These are phyloP conservation scores for Drosophila borborema DNA, from an alignment of 2,888 invertebrate species.

Conservation along the genomic window DNA sequence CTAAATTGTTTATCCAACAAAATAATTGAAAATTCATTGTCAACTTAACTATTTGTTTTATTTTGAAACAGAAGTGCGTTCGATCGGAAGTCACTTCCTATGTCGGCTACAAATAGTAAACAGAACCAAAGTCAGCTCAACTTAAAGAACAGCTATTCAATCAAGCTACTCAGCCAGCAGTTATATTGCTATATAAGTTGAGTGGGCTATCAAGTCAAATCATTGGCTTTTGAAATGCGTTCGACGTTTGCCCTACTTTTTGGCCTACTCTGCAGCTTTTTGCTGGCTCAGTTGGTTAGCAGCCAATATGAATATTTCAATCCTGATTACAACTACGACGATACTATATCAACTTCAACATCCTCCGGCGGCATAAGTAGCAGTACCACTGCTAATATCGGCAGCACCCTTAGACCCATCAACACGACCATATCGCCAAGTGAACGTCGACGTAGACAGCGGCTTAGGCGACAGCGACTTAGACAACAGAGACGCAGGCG, in stretches of 20 bases:
- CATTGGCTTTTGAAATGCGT: conserved; percentile 16
- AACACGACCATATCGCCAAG: neutral
- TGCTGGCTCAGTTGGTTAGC: conserved; percentile 14
- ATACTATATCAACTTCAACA: neutral
- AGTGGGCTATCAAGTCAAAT: neutral
- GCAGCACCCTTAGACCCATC: neutral
- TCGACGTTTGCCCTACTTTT: conserved; percentile 3
- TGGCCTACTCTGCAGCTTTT: neutral
- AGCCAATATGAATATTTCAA: neutral
- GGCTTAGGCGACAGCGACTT: neutral
- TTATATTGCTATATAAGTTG: conserved; percentile 22
- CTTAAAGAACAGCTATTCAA: neutral
- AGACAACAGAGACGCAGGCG: neutral
- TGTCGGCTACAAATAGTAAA: neutral
- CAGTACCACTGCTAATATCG: neutral
- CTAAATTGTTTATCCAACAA: neutral
- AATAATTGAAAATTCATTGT: neutral
- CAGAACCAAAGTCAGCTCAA: conserved; percentile 19
- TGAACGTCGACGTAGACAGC: neutral
- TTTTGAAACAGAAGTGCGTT: neutral
- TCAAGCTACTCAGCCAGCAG: neutral
- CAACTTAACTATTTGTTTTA: neutral
- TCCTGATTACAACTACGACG: neutral
- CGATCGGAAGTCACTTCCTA: conserved; percentile 1
- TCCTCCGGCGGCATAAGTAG: neutral